Evolutionary conservation across 2,113 vertebrate species (phyloP), one percentile per base, ranked within the genome.

Genomic region (Xyliphius kryptos): DNA sequence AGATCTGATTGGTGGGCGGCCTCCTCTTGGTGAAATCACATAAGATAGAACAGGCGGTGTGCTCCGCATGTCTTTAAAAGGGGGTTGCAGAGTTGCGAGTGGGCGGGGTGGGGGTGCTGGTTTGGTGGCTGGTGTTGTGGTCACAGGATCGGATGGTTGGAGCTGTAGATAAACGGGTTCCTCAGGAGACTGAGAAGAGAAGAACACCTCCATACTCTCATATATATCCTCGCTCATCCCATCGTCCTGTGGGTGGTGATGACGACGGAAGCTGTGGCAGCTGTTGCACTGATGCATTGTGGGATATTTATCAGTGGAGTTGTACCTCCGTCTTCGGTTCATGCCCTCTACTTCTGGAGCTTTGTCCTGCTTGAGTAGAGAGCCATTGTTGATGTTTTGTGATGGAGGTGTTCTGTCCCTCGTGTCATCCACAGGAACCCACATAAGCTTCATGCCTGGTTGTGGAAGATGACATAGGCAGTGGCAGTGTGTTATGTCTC

Each of bases 391-490:
- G n/a, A n/a, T n/a, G n/a, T n/a, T n/a, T n/a, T n/a, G n/a, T n/a
- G n/a, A n/a, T n/a, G n/a, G n/a, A n/a, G n/a, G n/a, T n/a, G n/a
- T n/a, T n/a, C n/a, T 56, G 9, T 66, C 50, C n/a, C n/a, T n/a
- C 1, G 44, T 16, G 8, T 17, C 6, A 15, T 67, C 70, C 37
- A 71, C 13, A 0, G 86, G 82, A 2, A 87, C 75, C 88, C 88
- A 89, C 14, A 82, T 74, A 56, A 89, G 79, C 64, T 81, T 84
- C 74, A 87, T 77, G 19, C 85, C 85, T 0, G 88, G 83, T 12
- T 73, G 71, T 3, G 74, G 50, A 7, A 72, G 44, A 11, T 89
- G 87, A 67, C 87, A 89, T 17, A 83, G 37, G 51, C 88, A 89
- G 46, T 79, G 77, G 22, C 86, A 88, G 61, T 70, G 48, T 1